Evolutionary conservation across 2,797 vertebrate genomes (phyloP), one percentile per base, ranked within the genome.

Genomic region (Bufotes viridis): DNA sequence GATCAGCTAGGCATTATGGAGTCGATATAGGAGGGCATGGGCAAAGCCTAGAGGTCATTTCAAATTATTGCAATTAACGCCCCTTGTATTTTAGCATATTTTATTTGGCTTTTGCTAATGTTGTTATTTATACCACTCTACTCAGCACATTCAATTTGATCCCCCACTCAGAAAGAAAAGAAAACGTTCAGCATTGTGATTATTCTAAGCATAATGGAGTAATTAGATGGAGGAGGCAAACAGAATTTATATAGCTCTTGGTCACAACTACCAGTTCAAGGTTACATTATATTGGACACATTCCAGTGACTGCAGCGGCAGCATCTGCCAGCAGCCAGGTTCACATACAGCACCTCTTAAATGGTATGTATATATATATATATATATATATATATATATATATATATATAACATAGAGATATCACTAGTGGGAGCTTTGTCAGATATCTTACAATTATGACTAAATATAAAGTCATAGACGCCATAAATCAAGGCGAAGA

Each of bases 141-240:
- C 69, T 65, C 87, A 22, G 53, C 79, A 88, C 58, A 76, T 88
- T 91, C 0, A 0, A 84, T 91, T 92, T 92, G 91, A 10, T 87
- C 79, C 90, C 81, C 87, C 70, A 74, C 87, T 93, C 90, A 90
- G 87, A 81, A 90, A 89, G 79, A 91, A 93, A 93, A 83, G 24
- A 85, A 20, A 89, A 29, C 42, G 76, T 88, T 78, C 83, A 85
- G 69, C 63, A 18, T 20, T 91, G 75, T 86, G 84, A 91, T 92
- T 84, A 79, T 81, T 89, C 90, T 81, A 87, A 90, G 85, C 34
- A 84, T 57, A 90, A 86, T 84, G 90, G 29, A 90, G 58, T 90
- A 90, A 90, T 90, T 80, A 90, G 88, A 65, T 22, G 89, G 85
- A 24, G 88, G 91, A 91, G 79, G 18, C 89, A 57, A 79, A 84